Evolutionary conservation across 1,140 invertebrate genomes (phyloP).

Genomic region (Macrobrachium nipponense): DNA sequence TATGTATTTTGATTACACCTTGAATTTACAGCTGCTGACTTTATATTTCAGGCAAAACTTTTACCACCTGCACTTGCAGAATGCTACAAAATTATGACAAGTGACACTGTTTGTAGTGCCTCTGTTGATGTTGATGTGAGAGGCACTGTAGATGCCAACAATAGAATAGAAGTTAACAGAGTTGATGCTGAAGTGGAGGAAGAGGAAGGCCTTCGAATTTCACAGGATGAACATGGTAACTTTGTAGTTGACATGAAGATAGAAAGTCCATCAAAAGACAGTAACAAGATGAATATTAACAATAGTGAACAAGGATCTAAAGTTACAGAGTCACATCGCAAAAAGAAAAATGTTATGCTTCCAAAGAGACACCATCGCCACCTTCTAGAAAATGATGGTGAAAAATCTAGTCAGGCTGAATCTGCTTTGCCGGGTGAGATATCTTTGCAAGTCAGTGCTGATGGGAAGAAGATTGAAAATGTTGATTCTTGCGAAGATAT

Average conservation of each 20-base stretch:
- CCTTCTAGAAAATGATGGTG: neutral
- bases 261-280: neutral
- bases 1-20: too few relatives aligned
- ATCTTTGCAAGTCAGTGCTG: neutral
- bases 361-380: slow-evolving; percentile 42
- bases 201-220: slow-evolving; percentile 30
- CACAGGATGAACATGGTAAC: slow-evolving; percentile 50
- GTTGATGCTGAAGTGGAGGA: slow-evolving; percentile 28
- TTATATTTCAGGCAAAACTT: slow-evolving; percentile 15
- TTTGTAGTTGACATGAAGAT: slow-evolving; percentile 39
- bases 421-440: neutral
- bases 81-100: slow-evolving; percentile 29
- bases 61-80: slow-evolving; percentile 28
- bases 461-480: neutral
- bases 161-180: neutral
- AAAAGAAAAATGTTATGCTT: slow-evolving; percentile 49
- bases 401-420: neutral
- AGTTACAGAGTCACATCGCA: neutral
- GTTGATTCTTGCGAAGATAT: neutral
- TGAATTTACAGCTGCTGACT: neutral
- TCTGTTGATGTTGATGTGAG: neutral
- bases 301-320: neutral
- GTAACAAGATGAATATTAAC: neutral
- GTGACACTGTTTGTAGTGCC: neutral
- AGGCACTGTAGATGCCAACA: neutral